phyloP scores from a whole-genome alignment of 2,888 invertebrate species.

The Odontomyia ornata region DNA sequence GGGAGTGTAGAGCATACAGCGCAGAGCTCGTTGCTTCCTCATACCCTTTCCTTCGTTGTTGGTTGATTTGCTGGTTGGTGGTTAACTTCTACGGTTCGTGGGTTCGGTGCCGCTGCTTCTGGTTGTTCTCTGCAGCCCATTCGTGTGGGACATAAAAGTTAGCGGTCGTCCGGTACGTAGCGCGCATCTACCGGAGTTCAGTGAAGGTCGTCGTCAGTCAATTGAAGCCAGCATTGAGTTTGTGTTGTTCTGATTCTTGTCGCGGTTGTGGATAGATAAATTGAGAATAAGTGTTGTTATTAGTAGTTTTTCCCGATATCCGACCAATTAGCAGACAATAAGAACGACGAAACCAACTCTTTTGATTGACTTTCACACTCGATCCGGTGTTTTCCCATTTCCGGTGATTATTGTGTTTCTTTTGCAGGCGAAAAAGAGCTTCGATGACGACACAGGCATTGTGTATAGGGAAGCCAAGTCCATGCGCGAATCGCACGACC shows the following conservation, averaged over 20 bases:
- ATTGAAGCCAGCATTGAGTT: not conserved
- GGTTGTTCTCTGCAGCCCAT: not conserved
- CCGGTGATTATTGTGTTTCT: constrained; percentile 17
- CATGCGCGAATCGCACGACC: constrained; percentile 37
- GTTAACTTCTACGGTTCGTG: no score
- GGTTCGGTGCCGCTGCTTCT: not conserved
- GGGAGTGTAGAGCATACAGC: not conserved
- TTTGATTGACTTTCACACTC: not conserved
- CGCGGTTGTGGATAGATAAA: not conserved
- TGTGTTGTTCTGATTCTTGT: constrained; percentile 22
- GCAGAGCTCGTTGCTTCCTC: not conserved
- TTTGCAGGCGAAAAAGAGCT: not conserved
- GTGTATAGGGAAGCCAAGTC: constrained; percentile 18
- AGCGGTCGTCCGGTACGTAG: constrained; percentile 10
- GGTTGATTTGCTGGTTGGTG: constrained; percentile 1
- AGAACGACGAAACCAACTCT: not conserved
- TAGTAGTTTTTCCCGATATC: not conserved
- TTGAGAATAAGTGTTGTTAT: no score
- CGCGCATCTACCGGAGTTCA: constrained; percentile 40
- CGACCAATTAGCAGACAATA: not conserved
- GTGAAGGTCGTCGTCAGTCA: constrained; percentile 42
- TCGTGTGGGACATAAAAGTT: constrained; percentile 1
- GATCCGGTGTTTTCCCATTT: constrained; percentile 6
- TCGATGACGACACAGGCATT: not conserved
- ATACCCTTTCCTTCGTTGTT: constrained; percentile 17